Base-by-base conservation (phyloP, 2,113 vertebrate species). In the Otus sunia region DNA sequence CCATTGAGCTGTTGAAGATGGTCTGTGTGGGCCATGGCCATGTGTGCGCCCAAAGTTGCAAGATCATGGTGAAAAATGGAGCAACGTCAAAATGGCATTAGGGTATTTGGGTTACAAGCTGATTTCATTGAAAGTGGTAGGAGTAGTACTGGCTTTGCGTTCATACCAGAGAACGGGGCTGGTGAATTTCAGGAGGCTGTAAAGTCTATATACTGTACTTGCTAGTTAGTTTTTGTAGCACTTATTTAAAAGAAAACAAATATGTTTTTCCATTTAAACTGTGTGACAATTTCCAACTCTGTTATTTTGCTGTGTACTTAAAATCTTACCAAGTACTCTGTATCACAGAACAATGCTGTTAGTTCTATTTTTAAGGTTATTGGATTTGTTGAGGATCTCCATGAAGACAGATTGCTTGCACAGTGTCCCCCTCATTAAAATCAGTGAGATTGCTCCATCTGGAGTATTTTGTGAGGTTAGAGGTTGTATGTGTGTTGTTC, bases 1-100 rank as follows among this genome's bases (percentile, higher is more conserved):
- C 39, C 12, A 0, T 53, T 73, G 2, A 11, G 9, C 32, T 69
- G 63, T 78, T 22, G 12, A 26, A 79, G 60, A 5, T 11, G 6
- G 6, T 36, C 47, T 29, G 6, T 50, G 15, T 2, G 5, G n/a
- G 11, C 34, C 6, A 0, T 37, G 39, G n/a, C 41, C 5, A 0
- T 32, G 3, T 22, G 7, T 2, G 4, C 58, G 41, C 39, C 52
- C 29, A 5, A 58, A 92, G 21, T 13, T 72, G 9, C 23, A 49
- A 43, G 62, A 72, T 23, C 3, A 0, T 37, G 15, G 30, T 63
- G 52, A 78, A 12, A 52, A 67, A 6, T 37, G 4, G 16, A 45
- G 23, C 29, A 17, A 74, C 14, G 5, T 59, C 19, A 68, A 67
- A 64, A 60, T 75, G 7, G 15, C 34, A 11, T 85, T 59, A 26